A percentile compares a stretch with the other conserved stretches of the same genome.
Evolutionary conservation across 2,113 vertebrate genomes (phyloP).

Genomic region (Onychostoma macrolepis): DNA sequence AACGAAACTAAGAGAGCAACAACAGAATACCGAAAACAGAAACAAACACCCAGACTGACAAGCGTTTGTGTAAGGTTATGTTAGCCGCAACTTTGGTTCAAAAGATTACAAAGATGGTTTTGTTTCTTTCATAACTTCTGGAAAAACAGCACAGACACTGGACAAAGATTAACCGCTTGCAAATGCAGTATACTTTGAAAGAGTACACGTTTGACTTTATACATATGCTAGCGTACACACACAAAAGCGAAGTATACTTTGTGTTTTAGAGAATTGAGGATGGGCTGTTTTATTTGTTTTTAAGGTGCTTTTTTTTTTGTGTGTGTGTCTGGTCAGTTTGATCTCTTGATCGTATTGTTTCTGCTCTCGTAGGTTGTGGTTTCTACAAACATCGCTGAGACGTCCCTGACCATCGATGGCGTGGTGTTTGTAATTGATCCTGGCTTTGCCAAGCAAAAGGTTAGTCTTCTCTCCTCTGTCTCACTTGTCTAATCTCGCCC

Average conservation of each 20-base stretch:
- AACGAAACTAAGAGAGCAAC: no score
- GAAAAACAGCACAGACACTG: not conserved
- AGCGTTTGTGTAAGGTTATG: no score
- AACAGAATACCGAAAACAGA: no score
- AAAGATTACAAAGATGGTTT: not conserved
- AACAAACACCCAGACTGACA: no score
- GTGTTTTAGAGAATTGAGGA: not conserved
- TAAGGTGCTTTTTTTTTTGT: not conserved
- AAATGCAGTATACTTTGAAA: no score
- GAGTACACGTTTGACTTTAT: not conserved
- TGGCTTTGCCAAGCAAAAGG: conserved; percentile 98
- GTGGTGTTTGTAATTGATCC: conserved; percentile 99
- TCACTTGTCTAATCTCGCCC: conserved; percentile 62
- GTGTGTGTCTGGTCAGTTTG: not conserved
- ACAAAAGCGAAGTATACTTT: no score
- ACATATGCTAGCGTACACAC: no score
- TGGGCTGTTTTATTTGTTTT: not conserved
- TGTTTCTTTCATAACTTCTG: not conserved
- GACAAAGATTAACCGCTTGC: no score
- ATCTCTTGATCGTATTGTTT: conserved; percentile 49
- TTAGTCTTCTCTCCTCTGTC: conserved; percentile 64
- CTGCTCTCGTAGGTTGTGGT: conserved; percentile 86
- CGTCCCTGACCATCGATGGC: conserved; percentile 95
- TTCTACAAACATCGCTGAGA: conserved; percentile 97
- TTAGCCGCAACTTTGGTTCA: no score